Base-by-base conservation (phyloP, 2,888 invertebrate species). In the Argyresthia albistria region DNA sequence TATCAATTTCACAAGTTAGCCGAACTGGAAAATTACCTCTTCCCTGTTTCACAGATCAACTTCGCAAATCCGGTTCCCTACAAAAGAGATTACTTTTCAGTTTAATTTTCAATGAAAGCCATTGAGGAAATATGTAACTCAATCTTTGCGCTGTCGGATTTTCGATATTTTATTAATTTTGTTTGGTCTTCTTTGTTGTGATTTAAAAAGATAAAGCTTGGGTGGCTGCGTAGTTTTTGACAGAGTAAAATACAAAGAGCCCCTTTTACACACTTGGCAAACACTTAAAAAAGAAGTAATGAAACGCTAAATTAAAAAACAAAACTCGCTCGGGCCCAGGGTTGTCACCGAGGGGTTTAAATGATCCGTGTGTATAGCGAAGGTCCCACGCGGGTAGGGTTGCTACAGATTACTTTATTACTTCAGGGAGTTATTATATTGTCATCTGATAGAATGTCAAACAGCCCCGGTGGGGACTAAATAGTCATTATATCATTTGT, bases 371-470 rank as follows among this genome's bases (percentile, higher is more conserved):
- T 50, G 25, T 25, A 25, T 25, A 25, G 25, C 25, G 3, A 25
- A n/a, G 58, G 56, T 70, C 70, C 60, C 73, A 73, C 73, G 70
- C 58, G 61, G 60, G 65, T 71, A 62, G 59, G 57, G 62, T 73
- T 71, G 63, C 73, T 60, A 62, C 64, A 64, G 65, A 68, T 65
- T 64, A 60, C 58, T 57, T 60, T 47, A 50, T 42, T 50, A 42
- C 50, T 25, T 43, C 16, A 8, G 50, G 42, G 16, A 50, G 12
- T 43, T 50, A 50, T 43, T 43, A 42, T 35, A 25, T 14, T 36
- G 9, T 48, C 37, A 37, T 36, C 36, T 48, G 37, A 15, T 35
- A 43, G 12, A 48, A 15, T 48, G 37, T 48, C 48, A 37, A 10
- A 14, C 37, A 37, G 37, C 48, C n/a, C n/a, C 25, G 3, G 6